phyloP scores from a whole-genome alignment of 2,888 invertebrate species.

The Theretra japonica region DNA sequence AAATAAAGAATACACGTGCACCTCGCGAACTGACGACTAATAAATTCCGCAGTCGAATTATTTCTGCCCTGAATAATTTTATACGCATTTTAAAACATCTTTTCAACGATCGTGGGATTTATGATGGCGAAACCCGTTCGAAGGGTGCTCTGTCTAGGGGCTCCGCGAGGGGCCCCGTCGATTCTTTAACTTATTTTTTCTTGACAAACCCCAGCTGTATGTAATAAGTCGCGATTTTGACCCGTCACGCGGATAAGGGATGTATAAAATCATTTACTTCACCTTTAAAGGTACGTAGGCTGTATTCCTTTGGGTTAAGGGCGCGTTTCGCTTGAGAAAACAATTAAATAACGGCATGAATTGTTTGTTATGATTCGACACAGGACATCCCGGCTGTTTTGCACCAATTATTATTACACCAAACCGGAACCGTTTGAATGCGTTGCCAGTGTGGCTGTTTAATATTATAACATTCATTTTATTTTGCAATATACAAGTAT shows the following conservation, averaged over 20 bases:
- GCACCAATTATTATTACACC: slow-evolving; percentile 79
- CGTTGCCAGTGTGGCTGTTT: slow-evolving; percentile 34
- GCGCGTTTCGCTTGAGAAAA: slow-evolving; percentile 41
- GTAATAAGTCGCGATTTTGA: slow-evolving; percentile 84
- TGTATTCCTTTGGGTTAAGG: slow-evolving; percentile 43
- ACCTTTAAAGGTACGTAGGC: slow-evolving; percentile 18
- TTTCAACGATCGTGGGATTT: slow-evolving; percentile 83
- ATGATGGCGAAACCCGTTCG: slow-evolving; percentile 80
- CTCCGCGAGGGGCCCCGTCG: slow-evolving; percentile 64
- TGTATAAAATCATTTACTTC: slow-evolving; percentile 55
- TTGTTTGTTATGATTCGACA: slow-evolving; percentile 66
- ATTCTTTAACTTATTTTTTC: slow-evolving; percentile 80
- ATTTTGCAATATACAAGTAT: slow-evolving; percentile 8
- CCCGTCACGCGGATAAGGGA: slow-evolving; percentile 80
- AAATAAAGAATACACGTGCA: slow-evolving; percentile 66
- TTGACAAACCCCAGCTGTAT: slow-evolving; percentile 83
- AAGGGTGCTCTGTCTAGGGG: slow-evolving; percentile 73
- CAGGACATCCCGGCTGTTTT: slow-evolving; percentile 83
- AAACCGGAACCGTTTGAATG: slow-evolving; percentile 72
- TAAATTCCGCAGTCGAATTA: slow-evolving; percentile 74
- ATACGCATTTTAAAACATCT: slow-evolving; percentile 84
- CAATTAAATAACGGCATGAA: slow-evolving; percentile 44
- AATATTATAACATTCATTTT: slow-evolving; percentile 5
- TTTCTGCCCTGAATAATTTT: slow-evolving; percentile 83
- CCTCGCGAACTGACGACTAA: slow-evolving; percentile 62